Base-by-base conservation (phyloP, 2,888 invertebrate species). In the Cantharis rufa region DNA sequence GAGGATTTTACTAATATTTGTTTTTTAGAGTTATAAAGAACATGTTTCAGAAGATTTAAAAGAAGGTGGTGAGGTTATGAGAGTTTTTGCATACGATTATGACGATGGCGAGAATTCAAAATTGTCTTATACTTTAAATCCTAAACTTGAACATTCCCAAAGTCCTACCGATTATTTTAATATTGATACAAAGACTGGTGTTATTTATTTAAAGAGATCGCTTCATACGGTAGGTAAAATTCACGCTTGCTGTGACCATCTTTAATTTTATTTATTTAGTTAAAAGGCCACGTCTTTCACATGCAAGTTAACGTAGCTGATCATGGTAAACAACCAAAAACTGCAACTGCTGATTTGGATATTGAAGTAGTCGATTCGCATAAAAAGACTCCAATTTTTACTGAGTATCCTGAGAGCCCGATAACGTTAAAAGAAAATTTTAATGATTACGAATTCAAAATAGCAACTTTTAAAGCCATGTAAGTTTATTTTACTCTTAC, bases 91-190 rank as follows among this genome's bases (percentile, higher is more conserved):
- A 15, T 96, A 96, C 28, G 97, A 97, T 87, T 94, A 96, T 81
- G 98, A 98, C 85, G 95, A 96, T 85, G 96, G 97, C 13, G 93
- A 94, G 86, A 98, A 98, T 89, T 96, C 97, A 76, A 92, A 93
- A 82, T 92, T 98, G 11, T 91, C 92, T 79, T 98, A 97, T 87
- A 91, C 89, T 80, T 87, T 92, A 81, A 89, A 89, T 81, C 87
- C 89, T 21, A 89, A 89, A 74, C 89, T 89, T 18, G 88, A 89
- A 27, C 89, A 89, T 81, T 86, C 86, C 81, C 86, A 86, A 28
- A 86, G 88, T 69, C 83, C 88, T 69, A 89, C 90, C 32, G 91
- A 92, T 10, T 96, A 95, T 88, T 98, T 98, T 87, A 76, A 62
- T 18, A 95, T 98, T 80, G 95, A 96, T 85, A 90, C 91, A 73